phyloP scores from a whole-genome alignment of 35 echinoderm and acorn worm genomes.

The Holothuria glaberrima region DNA sequence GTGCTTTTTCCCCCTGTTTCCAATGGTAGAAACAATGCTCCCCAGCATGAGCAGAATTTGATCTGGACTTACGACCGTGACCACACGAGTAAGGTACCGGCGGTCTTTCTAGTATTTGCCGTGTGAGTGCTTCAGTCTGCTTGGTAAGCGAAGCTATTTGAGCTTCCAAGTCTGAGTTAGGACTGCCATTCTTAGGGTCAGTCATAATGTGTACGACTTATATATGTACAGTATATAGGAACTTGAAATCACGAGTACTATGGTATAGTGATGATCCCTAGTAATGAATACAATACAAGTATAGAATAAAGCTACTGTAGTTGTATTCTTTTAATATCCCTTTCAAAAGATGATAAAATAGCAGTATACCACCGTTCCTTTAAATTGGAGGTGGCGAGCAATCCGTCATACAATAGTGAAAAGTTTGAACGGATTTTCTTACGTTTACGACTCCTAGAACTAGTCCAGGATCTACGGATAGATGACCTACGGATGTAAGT shows the following conservation, averaged over 20 bases:
- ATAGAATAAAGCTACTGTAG: not conserved
- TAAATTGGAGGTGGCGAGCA: too few relatives aligned
- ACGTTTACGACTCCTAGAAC: not conserved
- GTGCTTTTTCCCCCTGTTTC: not conserved
- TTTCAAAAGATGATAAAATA: not conserved
- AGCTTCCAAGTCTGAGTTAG: not conserved
- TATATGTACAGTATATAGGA: not conserved
- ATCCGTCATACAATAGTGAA: not conserved
- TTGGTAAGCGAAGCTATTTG: not conserved
- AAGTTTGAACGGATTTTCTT: not conserved
- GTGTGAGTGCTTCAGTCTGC: not conserved
- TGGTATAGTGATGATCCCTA: not conserved
- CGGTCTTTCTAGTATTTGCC: not conserved
- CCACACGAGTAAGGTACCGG: not conserved
- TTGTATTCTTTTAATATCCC: not conserved
- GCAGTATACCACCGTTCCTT: not conserved
- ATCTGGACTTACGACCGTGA: not conserved
- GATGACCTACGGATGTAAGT: not conserved
- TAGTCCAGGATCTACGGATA: not conserved
- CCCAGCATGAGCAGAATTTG: not conserved
- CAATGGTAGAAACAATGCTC: not conserved
- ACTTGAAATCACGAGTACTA: not conserved
- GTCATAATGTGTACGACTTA: not conserved
- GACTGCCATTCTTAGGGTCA: not conserved
- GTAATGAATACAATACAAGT: not conserved